These are phyloP conservation scores for Chrysomela aeneicollis DNA, from an alignment of 2,888 invertebrate genomes.

Conservation along the genomic window DNA sequence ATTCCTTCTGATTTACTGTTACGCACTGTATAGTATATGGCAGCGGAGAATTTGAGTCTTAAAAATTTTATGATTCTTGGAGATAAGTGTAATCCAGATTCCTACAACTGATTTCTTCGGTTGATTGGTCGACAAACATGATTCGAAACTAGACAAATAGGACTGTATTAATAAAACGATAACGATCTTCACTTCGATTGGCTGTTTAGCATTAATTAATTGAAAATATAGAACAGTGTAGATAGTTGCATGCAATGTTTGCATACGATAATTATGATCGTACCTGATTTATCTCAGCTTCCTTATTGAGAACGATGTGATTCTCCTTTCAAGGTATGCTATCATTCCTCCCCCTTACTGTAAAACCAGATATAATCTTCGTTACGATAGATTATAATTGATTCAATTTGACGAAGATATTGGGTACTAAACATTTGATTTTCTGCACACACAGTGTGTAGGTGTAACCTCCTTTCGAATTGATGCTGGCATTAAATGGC, in stretches of 20 bases:
- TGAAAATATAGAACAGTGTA: slow-evolving; percentile 47
- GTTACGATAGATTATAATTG: neutral
- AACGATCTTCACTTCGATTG: slow-evolving; percentile 48
- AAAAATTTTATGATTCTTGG: neutral
- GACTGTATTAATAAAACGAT: slow-evolving; percentile 44
- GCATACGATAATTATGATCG: slow-evolving; percentile 29
- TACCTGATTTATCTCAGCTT: slow-evolving; percentile 30
- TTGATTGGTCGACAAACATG: slow-evolving; percentile 43
- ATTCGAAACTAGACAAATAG: slow-evolving; percentile 48
- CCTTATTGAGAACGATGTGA: slow-evolving; percentile 25
- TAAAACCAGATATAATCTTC: neutral
- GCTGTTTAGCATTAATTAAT: slow-evolving; percentile 51
- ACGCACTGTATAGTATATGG: too few species aligned
- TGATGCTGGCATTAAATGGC: too few species aligned
- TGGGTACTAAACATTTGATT: neutral
- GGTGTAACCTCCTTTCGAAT: neutral
- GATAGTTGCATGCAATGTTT: slow-evolving; percentile 34
- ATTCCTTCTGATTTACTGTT: too few species aligned
- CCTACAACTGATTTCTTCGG: slow-evolving; percentile 39
- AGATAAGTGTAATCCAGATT: neutral
- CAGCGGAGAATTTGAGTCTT: too few species aligned
- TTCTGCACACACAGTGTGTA: neutral
- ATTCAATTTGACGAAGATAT: neutral
- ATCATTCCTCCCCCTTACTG: slow-evolving; percentile 4
- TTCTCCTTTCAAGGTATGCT: slow-evolving; percentile 1